Evolutionary conservation across 1,140 invertebrate genomes (phyloP).

Genomic region (Listronotus oregonensis): DNA sequence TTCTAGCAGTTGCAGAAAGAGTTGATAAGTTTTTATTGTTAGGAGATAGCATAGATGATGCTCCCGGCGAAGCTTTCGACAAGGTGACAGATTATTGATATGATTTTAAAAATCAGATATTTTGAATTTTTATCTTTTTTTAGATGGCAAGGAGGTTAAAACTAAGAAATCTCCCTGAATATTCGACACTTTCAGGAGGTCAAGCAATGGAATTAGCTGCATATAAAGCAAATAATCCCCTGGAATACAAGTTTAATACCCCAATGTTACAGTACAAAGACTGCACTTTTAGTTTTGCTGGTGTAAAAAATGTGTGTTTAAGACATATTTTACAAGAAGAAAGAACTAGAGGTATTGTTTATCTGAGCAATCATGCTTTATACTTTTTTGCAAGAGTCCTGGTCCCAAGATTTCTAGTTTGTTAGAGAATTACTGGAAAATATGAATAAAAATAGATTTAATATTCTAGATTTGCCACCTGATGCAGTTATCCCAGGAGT

Average conservation of each 20-base stretch:
- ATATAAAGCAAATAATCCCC: conserved; percentile 66
- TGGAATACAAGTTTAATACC: conserved; percentile 69
- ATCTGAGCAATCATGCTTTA: too few relatives aligned
- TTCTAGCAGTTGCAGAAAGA: conserved; percentile 77
- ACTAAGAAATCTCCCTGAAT: conserved; percentile 78
- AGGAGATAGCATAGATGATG: conserved; percentile 79
- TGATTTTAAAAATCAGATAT: neutral
- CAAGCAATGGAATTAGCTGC: conserved; percentile 84
- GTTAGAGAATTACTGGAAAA: too few relatives aligned
- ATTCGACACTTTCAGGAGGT: conserved; percentile 77
- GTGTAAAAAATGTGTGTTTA: conserved; percentile 66
- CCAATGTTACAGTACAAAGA: conserved; percentile 66
- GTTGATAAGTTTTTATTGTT: conserved; percentile 80
- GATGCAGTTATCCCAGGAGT: conserved; percentile 78
- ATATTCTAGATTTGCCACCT: conserved; percentile 53
- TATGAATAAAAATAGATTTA: neutral
- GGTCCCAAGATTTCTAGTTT: conserved; percentile 8
- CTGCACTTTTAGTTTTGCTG: conserved; percentile 87
- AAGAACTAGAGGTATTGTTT: conserved; percentile 59
- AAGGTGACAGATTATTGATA: conserved; percentile 64
- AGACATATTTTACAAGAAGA: conserved; percentile 66
- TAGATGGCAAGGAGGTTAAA: conserved; percentile 84
- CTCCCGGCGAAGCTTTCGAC: conserved; percentile 91
- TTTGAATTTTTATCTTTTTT: conserved; percentile 28
- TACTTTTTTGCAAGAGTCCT: too few relatives aligned